These are phyloP conservation scores for Spilarctia lutea DNA, from an alignment of 2,888 invertebrate species.

Conservation along the genomic window DNA sequence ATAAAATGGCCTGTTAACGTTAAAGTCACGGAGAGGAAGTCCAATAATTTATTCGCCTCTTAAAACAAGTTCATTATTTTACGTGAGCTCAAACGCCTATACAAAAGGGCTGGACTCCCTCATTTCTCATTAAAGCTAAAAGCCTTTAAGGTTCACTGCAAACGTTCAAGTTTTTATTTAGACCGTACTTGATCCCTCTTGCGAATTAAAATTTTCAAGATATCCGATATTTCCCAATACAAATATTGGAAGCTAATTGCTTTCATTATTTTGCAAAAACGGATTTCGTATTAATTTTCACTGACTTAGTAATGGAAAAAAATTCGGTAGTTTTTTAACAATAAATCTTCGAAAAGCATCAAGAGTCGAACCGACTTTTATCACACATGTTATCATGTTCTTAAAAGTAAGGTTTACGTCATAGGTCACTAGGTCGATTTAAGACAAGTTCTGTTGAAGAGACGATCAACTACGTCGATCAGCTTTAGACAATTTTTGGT, in stretches of 20 bases:
- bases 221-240: background rate
- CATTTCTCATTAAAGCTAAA: constrained; percentile 32
- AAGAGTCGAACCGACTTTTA: background rate
- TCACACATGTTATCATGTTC: background rate
- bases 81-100: constrained; percentile 24
- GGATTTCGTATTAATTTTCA: background rate
- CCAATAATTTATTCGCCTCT: constrained; percentile 32
- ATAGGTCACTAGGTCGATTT: background rate
- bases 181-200: background rate
- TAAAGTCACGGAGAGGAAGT: constrained; percentile 19
- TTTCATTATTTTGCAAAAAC: background rate
- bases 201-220: background rate
- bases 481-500: no score
- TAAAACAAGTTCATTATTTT: constrained; percentile 37
- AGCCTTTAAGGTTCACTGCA: constrained; percentile 18
- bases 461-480: background rate
- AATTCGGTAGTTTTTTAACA: background rate
- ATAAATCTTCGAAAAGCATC: background rate
- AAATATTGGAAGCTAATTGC: background rate
- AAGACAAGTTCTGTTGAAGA: background rate
- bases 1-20: constrained; percentile 21
- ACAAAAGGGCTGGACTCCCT: constrained; percentile 31
- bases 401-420: background rate
- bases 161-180: constrained; percentile 8
- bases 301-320: background rate